A percentile compares a stretch with the other conserved stretches of the same genome.
Evolutionary conservation across 2,888 invertebrate species (phyloP).

Genomic region (Mamestra brassicae): DNA sequence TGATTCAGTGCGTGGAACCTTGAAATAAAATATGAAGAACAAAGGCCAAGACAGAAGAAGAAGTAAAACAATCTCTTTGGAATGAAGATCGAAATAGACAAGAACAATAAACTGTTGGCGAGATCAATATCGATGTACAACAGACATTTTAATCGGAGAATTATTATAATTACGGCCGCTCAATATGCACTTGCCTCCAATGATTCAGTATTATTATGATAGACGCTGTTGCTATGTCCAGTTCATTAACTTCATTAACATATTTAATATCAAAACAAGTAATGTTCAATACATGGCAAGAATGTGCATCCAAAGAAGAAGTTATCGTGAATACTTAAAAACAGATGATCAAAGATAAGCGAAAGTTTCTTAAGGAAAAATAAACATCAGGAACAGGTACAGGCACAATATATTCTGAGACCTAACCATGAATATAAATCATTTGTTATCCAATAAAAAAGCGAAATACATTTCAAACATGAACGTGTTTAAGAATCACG

Average conservation of each 20-base stretch:
- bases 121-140: neutral
- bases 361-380: constrained; percentile 36
- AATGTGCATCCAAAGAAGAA: constrained; percentile 3
- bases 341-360: constrained; percentile 10
- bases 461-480: constrained; percentile 50
- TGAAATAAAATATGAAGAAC: neutral
- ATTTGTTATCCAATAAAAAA: constrained; percentile 49
- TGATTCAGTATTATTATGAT: neutral
- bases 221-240: neutral
- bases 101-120: neutral
- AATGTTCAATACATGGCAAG: neutral
- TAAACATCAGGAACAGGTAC: constrained; percentile 2
- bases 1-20: neutral
- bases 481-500: constrained; percentile 61
- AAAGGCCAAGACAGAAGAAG: neutral
- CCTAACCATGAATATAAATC: constrained; percentile 51
- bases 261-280: constrained; percentile 1
- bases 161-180: neutral
- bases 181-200: neutral
- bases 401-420: constrained; percentile 29
- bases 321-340: neutral
- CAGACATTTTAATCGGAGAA: neutral
- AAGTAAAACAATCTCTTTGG: neutral
- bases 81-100: neutral
- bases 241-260: constrained; percentile 11